phyloP scores from a whole-genome alignment of 1,140 invertebrate genomes.

The Pogonognathellus flavescens region DNA sequence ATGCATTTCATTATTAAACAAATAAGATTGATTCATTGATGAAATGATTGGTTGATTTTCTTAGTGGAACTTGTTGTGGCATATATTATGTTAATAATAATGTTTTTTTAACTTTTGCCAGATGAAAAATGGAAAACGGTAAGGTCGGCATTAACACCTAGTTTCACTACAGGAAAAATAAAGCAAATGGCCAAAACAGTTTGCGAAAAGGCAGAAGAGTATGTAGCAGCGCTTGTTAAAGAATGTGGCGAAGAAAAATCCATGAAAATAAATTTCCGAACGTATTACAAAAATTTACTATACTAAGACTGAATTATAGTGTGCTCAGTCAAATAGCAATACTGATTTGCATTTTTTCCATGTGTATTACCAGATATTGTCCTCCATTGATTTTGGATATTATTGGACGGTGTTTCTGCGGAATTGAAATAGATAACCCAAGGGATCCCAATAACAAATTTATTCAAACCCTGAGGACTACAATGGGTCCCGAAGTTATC shows the following conservation, averaged over 20 bases:
- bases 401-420: conserved; percentile 50
- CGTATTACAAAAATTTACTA: neutral
- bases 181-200: conserved; percentile 32
- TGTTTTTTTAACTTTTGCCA: neutral
- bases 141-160: conserved; percentile 39
- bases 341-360: neutral
- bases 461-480: conserved; percentile 39
- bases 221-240: conserved; percentile 14
- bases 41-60: too few relatives aligned
- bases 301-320: neutral
- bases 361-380: neutral
- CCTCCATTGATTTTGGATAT: conserved; percentile 52
- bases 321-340: neutral
- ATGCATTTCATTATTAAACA: neutral
- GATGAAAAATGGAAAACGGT: conserved; percentile 69
- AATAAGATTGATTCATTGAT: too few relatives aligned
- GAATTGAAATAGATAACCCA: conserved; percentile 49
- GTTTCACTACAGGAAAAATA: conserved; percentile 60
- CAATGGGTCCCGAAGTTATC: neutral
- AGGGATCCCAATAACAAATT: conserved; percentile 61
- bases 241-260: neutral
- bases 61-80: neutral
- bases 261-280: conserved; percentile 35
- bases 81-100: neutral
- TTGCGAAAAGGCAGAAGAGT: neutral